A percentile compares a stretch with the other conserved stretches of the same genome.
Evolutionary conservation across 2,797 vertebrate species (phyloP).

Genomic region (Australoheros facetus): DNA sequence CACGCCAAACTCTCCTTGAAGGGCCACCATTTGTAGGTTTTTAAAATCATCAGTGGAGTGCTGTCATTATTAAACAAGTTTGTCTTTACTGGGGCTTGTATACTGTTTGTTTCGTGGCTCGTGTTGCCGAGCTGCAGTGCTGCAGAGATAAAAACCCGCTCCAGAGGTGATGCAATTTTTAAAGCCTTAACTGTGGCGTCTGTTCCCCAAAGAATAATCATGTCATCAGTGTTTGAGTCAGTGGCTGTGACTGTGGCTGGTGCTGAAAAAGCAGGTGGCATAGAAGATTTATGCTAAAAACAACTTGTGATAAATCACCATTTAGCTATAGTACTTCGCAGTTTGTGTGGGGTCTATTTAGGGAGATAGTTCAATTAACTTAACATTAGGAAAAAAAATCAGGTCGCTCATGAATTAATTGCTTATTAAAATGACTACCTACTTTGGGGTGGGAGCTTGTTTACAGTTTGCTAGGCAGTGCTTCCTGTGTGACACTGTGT

Average conservation of each 20-base stretch:
- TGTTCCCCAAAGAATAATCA: conserved; percentile 44
- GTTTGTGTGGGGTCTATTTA: conserved; percentile 67
- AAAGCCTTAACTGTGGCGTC: conserved; percentile 41
- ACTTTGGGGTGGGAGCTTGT: conserved; percentile 71
- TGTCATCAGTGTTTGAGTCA: conserved; percentile 48
- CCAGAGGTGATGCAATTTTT: conserved; percentile 24
- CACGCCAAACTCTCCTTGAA: conserved; percentile 73
- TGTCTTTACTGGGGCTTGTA: conserved; percentile 35
- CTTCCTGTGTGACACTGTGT: conserved; percentile 56
- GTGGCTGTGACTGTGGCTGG: conserved; percentile 30
- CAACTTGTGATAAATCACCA: conserved; percentile 48
- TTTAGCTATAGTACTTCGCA: conserved; percentile 57
- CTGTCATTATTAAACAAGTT: conserved; percentile 60
- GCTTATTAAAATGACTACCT: conserved; percentile 72
- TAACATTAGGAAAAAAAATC: conserved; percentile 67
- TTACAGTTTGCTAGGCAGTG: conserved; percentile 67
- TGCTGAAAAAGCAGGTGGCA: conserved; percentile 40
- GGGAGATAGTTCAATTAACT: conserved; percentile 72
- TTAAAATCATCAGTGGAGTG: conserved; percentile 60
- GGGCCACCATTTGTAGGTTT: conserved; percentile 76
- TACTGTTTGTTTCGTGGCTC: conserved; percentile 19
- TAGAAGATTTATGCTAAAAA: conserved; percentile 55
- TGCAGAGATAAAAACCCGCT: conserved; percentile 18
- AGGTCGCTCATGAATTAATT: conserved; percentile 76
- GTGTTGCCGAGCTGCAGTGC: conserved; percentile 24